Percentiles rank a stretch among this genome's conserved stretches.
Conservation (phyloP, 2,113 vertebrate genomes). For the Caretta caretta region DNA sequence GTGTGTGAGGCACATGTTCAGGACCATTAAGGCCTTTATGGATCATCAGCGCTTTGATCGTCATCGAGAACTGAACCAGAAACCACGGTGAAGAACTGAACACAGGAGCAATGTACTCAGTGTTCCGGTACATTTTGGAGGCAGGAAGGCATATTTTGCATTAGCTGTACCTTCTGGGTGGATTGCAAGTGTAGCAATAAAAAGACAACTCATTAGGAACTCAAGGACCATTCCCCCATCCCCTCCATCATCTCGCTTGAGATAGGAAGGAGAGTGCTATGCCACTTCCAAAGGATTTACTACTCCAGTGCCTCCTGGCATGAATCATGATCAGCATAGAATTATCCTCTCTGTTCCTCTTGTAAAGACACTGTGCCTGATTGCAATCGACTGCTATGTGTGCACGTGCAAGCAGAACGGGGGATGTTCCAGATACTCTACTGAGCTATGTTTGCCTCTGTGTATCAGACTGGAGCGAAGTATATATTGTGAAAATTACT, state of each 20-base stretch:
- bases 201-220: neutral
- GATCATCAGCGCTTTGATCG: neutral
- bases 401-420: slow-evolving; percentile 21
- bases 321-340: neutral
- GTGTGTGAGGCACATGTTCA: neutral
- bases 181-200: neutral
- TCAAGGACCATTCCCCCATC: neutral
- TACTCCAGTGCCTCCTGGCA: neutral
- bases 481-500: slow-evolving; percentile 53
- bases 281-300: neutral
- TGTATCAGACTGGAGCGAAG: slow-evolving; percentile 44
- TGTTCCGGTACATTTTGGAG: neutral
- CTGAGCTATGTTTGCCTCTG: slow-evolving; percentile 6
- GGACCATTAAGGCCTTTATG: neutral
- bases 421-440: slow-evolving; percentile 20
- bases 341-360: accelerated
- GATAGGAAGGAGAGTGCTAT: neutral
- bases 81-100: neutral
- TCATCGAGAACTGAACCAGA: accelerated
- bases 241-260: neutral
- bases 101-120: neutral
- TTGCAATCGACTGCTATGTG: slow-evolving; percentile 7
- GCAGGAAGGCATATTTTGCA: neutral
- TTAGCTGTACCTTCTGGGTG: neutral
- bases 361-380: neutral